Evolutionary conservation across 1,140 invertebrate species (phyloP), one percentile per base, ranked within the genome.

Genomic region (Wasmannia auropunctata): DNA sequence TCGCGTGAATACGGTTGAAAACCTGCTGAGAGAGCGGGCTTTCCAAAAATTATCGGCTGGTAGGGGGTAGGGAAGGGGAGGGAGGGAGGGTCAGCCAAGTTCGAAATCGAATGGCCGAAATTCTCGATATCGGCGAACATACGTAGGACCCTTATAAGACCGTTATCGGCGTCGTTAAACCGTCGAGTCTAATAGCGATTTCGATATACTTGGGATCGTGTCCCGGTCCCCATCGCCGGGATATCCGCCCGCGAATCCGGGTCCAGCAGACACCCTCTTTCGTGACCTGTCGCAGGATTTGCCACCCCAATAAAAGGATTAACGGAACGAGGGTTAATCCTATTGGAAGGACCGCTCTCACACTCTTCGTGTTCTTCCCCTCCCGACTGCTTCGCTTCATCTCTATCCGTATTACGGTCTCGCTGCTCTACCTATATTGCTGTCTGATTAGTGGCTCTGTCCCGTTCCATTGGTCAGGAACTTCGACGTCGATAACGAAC

Each of bases 291-390:
- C 91, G 88, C 90, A 91, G 92, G 92, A 93, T 94, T 95, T 93
- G 91, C 91, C 90, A 86, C 88, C 74, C 92, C 93, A 94, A 94
- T 94, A 95, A 95, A 94, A 93, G 94, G 94, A 94, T 94, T 94
- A 94, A 93, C 90, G 87, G 92, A 91, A 94, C 94, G 92, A 93
- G 93, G 93, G 92, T 94, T 94, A 94, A 95, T 95, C 94, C 94
- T 90, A 94, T 93, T 92, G 92, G 92, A 92, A 92, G 90, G 90
- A 89, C 88, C 89, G 88, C 79, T 91, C 92, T 93, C 91, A 62
- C 91, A 91, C 86, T 89, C 90, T 85, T 69, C 63, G 67, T 70
- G 49, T 87, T 70, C 88, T 85, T 69, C 80, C 56, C 28, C 40
- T 19, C 7, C 43, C 72, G 69, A 76, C 43, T 28, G 81, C 28